Percentiles rank a stretch among this genome's conserved stretches.
These are phyloP conservation scores for Incurvaria masculella DNA, from an alignment of 2,888 invertebrate species.

Conservation along the genomic window DNA sequence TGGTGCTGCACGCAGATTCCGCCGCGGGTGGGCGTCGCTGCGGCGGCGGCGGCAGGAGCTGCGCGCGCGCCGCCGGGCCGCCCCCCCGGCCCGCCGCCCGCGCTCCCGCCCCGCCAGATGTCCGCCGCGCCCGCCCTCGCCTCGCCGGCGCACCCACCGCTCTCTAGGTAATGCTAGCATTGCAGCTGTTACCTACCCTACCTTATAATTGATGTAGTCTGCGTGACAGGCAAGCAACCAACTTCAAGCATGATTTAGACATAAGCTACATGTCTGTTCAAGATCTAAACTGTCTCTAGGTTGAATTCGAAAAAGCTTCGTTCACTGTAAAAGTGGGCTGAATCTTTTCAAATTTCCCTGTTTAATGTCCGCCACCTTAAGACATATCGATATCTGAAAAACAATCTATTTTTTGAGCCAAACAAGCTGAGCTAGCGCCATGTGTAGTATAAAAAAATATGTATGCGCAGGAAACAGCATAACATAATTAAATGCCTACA, in stretches of 20 bases:
- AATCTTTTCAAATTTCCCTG: too few species aligned
- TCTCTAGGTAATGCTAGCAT: conserved; percentile 4
- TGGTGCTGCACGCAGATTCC: too few species aligned
- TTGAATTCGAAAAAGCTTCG: not conserved
- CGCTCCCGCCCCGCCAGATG: conserved; percentile 55
- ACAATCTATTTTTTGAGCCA: too few species aligned
- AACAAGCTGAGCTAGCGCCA: too few species aligned
- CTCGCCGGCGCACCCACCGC: conserved; percentile 33
- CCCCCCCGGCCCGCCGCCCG: conserved; percentile 22
- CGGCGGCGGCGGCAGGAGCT: not conserved
- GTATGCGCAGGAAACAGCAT: too few species aligned
- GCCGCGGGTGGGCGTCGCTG: conserved; percentile 6
- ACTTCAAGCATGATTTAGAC: conserved; percentile 9
- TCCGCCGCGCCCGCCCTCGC: conserved; percentile 47
- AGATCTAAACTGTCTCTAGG: conserved; percentile 1
- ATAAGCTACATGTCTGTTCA: conserved; percentile 9
- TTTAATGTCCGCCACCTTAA: too few species aligned
- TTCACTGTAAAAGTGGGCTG: too few species aligned
- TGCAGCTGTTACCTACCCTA: not conserved
- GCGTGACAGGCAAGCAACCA: conserved; percentile 11
- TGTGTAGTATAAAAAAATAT: too few species aligned
- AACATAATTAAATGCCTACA: too few species aligned
- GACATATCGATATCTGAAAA: too few species aligned
- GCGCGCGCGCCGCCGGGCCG: conserved; percentile 30
- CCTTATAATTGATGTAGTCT: conserved; percentile 3